These are phyloP conservation scores for Naja naja DNA, from an alignment of 2,113 vertebrate genomes.

Conservation along the genomic window DNA sequence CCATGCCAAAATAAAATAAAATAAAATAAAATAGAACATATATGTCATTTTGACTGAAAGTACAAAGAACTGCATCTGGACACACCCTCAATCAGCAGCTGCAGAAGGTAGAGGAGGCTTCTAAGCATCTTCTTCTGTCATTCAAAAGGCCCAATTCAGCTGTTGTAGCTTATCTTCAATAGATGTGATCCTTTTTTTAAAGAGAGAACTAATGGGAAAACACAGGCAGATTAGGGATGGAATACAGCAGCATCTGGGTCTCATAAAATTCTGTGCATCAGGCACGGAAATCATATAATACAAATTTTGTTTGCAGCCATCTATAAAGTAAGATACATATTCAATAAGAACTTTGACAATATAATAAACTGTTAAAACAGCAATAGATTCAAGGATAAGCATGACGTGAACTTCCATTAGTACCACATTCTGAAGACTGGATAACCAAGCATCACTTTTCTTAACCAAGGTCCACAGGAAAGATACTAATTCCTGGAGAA, in stretches of 20 bases:
- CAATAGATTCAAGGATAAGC: neutral
- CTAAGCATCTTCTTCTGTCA: neutral
- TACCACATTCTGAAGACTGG: neutral
- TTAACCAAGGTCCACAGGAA: neutral
- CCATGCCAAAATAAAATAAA: neutral
- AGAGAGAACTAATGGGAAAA: neutral
- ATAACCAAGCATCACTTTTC: neutral
- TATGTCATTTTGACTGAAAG: neutral
- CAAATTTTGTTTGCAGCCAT: neutral
- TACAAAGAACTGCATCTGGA: neutral
- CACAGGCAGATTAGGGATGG: neutral
- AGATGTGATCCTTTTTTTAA: neutral
- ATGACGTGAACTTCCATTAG: neutral
- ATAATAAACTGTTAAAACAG: neutral
- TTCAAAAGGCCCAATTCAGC: neutral
- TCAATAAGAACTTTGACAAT: neutral
- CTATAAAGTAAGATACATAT: neutral
- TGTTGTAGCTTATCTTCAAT: neutral
- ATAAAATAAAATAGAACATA: neutral
- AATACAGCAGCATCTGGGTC: neutral
- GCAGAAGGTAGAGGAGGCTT: neutral
- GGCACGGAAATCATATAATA: neutral
- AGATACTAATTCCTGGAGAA: neutral
- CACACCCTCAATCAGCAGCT: neutral
- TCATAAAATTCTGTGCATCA: neutral